phyloP scores from a whole-genome alignment of 2,113 vertebrate species.

The Perccottus glenii region DNA sequence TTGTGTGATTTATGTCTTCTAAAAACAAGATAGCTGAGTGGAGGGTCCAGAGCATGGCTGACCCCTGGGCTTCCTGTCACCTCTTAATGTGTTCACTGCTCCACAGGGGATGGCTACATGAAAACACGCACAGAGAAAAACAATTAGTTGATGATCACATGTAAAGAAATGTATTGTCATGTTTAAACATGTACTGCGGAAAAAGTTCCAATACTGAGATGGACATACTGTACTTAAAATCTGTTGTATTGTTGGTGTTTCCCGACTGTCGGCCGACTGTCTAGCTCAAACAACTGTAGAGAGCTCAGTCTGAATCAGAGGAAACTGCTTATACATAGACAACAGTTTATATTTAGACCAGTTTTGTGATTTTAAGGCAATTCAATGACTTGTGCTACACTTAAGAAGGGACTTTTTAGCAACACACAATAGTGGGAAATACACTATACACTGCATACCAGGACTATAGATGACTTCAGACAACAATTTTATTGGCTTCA shows the following conservation, averaged over 20 bases:
- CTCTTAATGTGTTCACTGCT: slow-evolving; percentile 33
- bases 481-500: too few relatives aligned
- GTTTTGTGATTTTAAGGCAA: slow-evolving; percentile 30
- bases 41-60: slow-evolving; percentile 65
- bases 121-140: slow-evolving; percentile 8
- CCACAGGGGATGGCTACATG: not conserved
- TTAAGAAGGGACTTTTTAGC: slow-evolving; percentile 36
- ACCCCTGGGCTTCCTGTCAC: slow-evolving; percentile 71
- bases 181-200: not conserved
- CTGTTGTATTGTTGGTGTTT: slow-evolving; percentile 37
- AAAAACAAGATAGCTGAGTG: slow-evolving; percentile 64
- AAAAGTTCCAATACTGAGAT: too few relatives aligned
- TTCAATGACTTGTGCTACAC: slow-evolving; percentile 37
- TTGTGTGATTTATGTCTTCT: slow-evolving; percentile 70
- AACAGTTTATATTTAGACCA: slow-evolving; percentile 46
- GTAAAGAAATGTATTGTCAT: not conserved
- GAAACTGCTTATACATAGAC: slow-evolving; percentile 63
- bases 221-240: slow-evolving; percentile 1
- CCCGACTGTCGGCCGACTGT: slow-evolving; percentile 46
- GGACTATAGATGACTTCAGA: not conserved
- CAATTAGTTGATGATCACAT: too few relatives aligned
- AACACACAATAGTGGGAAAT: slow-evolving; percentile 6
- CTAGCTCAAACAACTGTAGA: slow-evolving; percentile 26
- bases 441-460: not conserved
- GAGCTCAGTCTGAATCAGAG: slow-evolving; percentile 59